Evolutionary conservation across 2,797 vertebrate genomes (phyloP).

Genomic region (Danio kyathit): DNA sequence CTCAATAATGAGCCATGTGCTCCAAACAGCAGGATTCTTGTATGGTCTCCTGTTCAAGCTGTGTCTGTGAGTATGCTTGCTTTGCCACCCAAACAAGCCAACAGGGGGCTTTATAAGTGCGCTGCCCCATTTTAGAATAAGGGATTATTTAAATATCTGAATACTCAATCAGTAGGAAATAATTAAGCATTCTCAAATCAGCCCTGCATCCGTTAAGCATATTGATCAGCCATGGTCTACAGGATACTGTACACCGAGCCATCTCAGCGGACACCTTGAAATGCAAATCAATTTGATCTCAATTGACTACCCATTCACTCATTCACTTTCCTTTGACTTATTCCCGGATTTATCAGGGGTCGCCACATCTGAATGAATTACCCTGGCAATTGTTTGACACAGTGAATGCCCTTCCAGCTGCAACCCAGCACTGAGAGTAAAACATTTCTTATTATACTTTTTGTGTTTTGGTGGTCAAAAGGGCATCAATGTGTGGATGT

Average conservation of each 20-base stretch:
- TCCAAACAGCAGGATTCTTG: slow-evolving; percentile 26
- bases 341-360: too few relatives aligned
- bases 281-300: too few relatives aligned
- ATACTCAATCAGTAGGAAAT: slow-evolving; percentile 20
- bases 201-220: background rate
- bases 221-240: background rate
- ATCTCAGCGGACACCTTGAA: too few relatives aligned
- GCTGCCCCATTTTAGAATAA: background rate
- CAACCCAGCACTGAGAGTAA: too few relatives aligned
- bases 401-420: too few relatives aligned
- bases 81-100: slow-evolving; percentile 35
- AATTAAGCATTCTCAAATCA: slow-evolving; percentile 28
- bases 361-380: too few relatives aligned
- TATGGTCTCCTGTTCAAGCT: slow-evolving; percentile 36
- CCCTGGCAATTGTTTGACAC: too few relatives aligned
- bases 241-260: slow-evolving; percentile 4
- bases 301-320: too few relatives aligned
- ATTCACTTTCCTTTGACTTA: too few relatives aligned
- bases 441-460: too few relatives aligned
- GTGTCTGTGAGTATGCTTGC: slow-evolving; percentile 14
- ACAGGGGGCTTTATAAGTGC: slow-evolving; percentile 10
- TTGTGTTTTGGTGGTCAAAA: too few relatives aligned
- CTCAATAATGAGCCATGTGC: slow-evolving; percentile 36
- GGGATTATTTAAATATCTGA: slow-evolving; percentile 7
- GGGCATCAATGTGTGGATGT: too few relatives aligned